Evolutionary conservation across 2,113 vertebrate genomes (phyloP).

Genomic region (Saguinus imperator): DNA sequence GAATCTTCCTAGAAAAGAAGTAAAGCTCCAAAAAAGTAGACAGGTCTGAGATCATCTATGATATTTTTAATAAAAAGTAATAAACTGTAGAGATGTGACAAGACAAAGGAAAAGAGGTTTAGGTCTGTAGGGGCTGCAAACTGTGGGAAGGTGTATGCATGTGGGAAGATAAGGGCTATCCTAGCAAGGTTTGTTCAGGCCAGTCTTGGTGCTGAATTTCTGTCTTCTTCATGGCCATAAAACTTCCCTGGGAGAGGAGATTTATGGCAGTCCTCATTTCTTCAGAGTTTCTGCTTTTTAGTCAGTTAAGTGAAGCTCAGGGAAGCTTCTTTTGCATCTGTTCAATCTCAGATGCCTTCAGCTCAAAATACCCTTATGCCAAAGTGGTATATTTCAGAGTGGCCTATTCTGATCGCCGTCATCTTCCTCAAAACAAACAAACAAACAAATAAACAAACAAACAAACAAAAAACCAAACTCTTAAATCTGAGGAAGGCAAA

Average conservation of each 20-base stretch:
- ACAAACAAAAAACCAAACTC: background rate
- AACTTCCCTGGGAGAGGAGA: background rate
- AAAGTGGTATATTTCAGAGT: background rate
- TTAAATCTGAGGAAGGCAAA: background rate
- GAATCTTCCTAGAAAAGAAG: background rate
- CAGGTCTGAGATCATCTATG: background rate
- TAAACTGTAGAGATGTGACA: background rate
- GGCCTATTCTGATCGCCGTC: background rate
- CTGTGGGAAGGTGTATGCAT: background rate
- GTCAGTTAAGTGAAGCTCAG: background rate
- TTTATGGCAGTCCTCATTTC: background rate
- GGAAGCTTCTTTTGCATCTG: background rate
- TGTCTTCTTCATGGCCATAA: background rate
- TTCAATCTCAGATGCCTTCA: slow-evolving; percentile 14
- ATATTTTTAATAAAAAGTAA: background rate
- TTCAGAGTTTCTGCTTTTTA: background rate
- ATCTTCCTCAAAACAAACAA: background rate
- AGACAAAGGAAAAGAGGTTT: background rate
- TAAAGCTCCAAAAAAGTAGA: background rate
- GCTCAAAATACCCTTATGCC: background rate
- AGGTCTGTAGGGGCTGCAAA: background rate
- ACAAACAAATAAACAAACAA: background rate
- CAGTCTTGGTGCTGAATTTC: background rate
- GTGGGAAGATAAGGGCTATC: background rate
- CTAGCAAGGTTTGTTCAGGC: background rate